Evolutionary conservation across 2,113 vertebrate species (phyloP).

Genomic region (Hemicordylus capensis): DNA sequence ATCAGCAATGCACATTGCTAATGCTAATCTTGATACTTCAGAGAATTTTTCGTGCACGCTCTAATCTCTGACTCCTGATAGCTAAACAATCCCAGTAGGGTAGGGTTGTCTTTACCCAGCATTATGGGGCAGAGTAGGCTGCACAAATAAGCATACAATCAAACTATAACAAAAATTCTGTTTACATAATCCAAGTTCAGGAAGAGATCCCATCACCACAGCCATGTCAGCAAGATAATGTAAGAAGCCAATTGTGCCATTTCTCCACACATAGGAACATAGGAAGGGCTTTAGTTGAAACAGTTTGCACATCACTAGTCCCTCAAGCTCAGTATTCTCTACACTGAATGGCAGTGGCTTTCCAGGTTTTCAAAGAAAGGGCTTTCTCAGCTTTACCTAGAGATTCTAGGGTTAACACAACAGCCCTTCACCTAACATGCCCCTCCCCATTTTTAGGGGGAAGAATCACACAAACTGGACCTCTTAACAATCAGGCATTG

Average conservation of each 20-base stretch:
- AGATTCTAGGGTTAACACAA: too few species aligned
- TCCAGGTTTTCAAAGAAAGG: too few species aligned
- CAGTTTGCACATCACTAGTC: too few species aligned
- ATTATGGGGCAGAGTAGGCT: neutral
- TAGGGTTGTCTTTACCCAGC: constrained; percentile 38
- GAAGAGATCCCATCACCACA: neutral
- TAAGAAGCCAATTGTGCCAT: neutral
- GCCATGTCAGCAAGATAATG: neutral
- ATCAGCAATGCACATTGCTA: constrained; percentile 24
- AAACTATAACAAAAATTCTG: accelerated
- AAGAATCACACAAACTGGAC: neutral
- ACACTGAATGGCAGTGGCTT: too few species aligned
- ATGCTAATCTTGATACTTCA: constrained; percentile 46
- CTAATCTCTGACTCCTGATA: constrained; percentile 48
- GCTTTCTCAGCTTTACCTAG: too few species aligned
- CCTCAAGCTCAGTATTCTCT: too few species aligned
- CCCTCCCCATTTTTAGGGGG: neutral
- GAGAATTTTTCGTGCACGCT: constrained; percentile 61
- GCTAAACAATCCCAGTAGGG: constrained; percentile 40
- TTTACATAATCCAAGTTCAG: constrained; percentile 1
- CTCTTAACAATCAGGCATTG: too few species aligned
- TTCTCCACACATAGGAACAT: too few species aligned
- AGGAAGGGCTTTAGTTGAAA: too few species aligned
- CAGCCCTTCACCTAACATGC: too few species aligned
- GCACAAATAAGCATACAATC: accelerated